Evolutionary conservation across 2,797 vertebrate genomes (phyloP).

Genomic region (Lagodon rhomboides): DNA sequence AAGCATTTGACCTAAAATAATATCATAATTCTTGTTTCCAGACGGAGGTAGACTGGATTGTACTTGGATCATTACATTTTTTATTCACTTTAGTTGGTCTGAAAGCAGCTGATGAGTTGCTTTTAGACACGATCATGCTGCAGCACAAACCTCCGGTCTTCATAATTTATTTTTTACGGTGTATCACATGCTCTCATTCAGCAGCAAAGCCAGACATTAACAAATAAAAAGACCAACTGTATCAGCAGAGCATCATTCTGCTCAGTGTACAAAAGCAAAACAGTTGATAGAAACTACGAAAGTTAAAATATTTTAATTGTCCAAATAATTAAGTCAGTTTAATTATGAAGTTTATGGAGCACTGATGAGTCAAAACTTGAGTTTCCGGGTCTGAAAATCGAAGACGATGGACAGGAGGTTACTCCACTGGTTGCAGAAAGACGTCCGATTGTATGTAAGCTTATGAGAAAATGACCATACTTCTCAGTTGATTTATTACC

Average conservation of each 20-base stretch:
- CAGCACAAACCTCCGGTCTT: slow-evolving; percentile 10
- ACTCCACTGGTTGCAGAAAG: too few species aligned
- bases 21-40: background rate
- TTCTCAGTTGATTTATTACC: too few species aligned
- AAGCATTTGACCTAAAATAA: slow-evolving; percentile 33
- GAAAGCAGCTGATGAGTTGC: background rate
- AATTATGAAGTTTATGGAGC: background rate
- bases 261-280: background rate
- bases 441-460: too few species aligned
- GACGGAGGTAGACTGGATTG: slow-evolving; percentile 4
- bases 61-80: background rate
- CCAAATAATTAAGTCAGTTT: background rate
- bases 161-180: background rate
- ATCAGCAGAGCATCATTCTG: background rate
- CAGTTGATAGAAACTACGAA: background rate
- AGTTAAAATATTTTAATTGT: background rate
- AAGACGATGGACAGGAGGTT: too few species aligned
- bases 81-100: background rate
- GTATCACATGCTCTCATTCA: slow-evolving; percentile 12
- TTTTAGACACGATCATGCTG: background rate
- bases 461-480: too few species aligned
- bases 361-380: too few species aligned
- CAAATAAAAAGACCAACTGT: background rate
- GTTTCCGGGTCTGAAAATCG: too few species aligned
- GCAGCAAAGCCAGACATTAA: background rate